Percentiles rank a stretch among this genome's conserved stretches.
Evolutionary conservation across 2,888 invertebrate species (phyloP).

Genomic region (Tenthredo notha): DNA sequence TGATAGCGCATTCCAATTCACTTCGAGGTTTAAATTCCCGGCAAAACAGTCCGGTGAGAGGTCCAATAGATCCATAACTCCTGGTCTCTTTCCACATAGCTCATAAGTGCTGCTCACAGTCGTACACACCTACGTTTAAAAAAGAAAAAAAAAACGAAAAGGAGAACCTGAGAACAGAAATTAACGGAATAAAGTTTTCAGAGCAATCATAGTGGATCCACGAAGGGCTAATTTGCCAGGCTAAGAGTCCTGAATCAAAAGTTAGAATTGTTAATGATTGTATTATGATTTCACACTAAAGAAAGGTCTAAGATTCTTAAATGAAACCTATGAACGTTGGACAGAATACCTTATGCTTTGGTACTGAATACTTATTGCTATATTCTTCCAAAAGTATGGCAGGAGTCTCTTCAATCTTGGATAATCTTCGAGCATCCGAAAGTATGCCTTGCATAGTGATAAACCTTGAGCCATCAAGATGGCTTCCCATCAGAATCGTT

Average conservation of each 20-base stretch:
- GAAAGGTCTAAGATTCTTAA: neutral
- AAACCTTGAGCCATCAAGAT: conserved; percentile 59
- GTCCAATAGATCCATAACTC: conserved; percentile 60
- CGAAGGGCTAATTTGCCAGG: neutral
- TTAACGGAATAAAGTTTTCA: neutral
- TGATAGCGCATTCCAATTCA: conserved; percentile 60
- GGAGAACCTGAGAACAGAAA: neutral
- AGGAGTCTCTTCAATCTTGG: conserved; percentile 48
- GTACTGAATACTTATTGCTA: conserved; percentile 50
- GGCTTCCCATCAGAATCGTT: conserved; percentile 62
- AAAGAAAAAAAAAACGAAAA: neutral
- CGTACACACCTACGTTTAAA: conserved; percentile 54
- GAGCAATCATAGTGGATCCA: neutral
- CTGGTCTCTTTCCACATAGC: conserved; percentile 63
- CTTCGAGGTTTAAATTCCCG: conserved; percentile 65
- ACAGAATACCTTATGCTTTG: conserved; percentile 24
- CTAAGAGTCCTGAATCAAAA: neutral
- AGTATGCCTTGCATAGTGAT: conserved; percentile 61
- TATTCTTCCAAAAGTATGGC: conserved; percentile 59
- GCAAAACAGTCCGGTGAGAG: conserved; percentile 59
- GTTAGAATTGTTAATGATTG: neutral
- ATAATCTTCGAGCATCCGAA: conserved; percentile 49
- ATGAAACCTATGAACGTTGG: neutral
- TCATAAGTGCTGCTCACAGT: conserved; percentile 59
- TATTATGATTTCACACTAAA: neutral